Conservation (phyloP, 2,113 vertebrate species). For the Carlito syrichta region DNA sequence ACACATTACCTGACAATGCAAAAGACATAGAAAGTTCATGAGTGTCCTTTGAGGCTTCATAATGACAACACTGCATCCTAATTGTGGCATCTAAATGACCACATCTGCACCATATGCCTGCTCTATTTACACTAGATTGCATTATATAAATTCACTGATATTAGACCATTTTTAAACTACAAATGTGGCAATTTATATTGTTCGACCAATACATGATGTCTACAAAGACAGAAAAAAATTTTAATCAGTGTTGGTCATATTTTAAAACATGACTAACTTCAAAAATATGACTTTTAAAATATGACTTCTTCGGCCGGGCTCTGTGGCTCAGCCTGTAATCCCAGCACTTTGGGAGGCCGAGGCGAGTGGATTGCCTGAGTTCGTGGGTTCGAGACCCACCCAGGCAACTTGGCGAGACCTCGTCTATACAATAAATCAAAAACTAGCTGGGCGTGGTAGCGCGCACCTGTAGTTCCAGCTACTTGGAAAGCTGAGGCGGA, state of each 20-base stretch:
- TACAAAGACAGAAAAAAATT: neutral
- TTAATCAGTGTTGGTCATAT: neutral
- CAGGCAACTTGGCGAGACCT: no score
- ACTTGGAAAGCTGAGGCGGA: no score
- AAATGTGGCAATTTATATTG: neutral
- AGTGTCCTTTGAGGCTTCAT: neutral
- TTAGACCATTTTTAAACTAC: neutral
- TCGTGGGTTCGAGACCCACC: no score
- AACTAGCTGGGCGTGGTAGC: no score
- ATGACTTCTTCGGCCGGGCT: no score
- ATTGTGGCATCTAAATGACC: neutral
- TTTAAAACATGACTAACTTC: no score
- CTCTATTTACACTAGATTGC: neutral
- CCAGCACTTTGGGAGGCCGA: no score
- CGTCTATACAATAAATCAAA: no score
- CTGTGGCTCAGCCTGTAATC: no score
- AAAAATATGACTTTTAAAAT: no score
- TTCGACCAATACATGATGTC: neutral
- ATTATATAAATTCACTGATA: neutral
- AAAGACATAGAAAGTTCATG: neutral
- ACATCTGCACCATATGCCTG: neutral
- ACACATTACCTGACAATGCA: neutral
- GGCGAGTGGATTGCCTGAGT: no score
- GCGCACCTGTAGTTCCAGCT: no score
- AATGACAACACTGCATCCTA: neutral